Percentiles rank a stretch among this genome's conserved stretches.
These are phyloP conservation scores for Teleiodes luculella DNA, from an alignment of 2,888 invertebrate genomes.

Conservation along the genomic window DNA sequence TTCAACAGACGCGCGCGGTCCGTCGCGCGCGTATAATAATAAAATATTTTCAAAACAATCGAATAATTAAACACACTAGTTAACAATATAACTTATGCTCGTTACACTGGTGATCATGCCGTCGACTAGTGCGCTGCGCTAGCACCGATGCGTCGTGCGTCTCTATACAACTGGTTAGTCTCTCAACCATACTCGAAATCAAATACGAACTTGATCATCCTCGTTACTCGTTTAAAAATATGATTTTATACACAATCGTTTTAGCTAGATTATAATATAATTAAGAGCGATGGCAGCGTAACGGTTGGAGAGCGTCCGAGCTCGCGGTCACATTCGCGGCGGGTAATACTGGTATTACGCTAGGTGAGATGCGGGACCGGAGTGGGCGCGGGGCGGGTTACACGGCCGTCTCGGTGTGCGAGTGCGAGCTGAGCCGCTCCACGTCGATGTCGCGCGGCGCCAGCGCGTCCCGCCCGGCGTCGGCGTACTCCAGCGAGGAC, in stretches of 20 bases:
- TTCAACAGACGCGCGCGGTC: slow-evolving; percentile 76
- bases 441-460: slow-evolving; percentile 95
- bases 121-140: slow-evolving; percentile 25
- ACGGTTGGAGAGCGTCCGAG: slow-evolving; percentile 39
- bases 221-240: slow-evolving; percentile 50
- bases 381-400: slow-evolving; percentile 61
- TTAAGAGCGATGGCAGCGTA: slow-evolving; percentile 58
- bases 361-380: slow-evolving; percentile 39
- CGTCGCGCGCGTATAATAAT: slow-evolving; percentile 75
- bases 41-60: slow-evolving; percentile 79
- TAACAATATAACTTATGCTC: slow-evolving; percentile 73
- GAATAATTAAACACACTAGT: slow-evolving; percentile 79
- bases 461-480: slow-evolving; percentile 91
- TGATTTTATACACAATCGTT: slow-evolving; percentile 63
- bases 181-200: slow-evolving; percentile 48
- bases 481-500: slow-evolving; percentile 92
- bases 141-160: slow-evolving; percentile 24
- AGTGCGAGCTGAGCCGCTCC: slow-evolving; percentile 94
- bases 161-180: slow-evolving; percentile 21
- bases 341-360: slow-evolving; percentile 29
- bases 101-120: slow-evolving; percentile 44
- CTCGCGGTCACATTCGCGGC: slow-evolving; percentile 22
- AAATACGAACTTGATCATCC: slow-evolving; percentile 52
- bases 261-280: slow-evolving; percentile 44
- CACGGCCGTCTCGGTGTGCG: slow-evolving; percentile 96